A percentile compares a stretch with the other conserved stretches of the same genome.
phyloP scores from a whole-genome alignment of 2,113 vertebrate species.

The Alouatta palliata region DNA sequence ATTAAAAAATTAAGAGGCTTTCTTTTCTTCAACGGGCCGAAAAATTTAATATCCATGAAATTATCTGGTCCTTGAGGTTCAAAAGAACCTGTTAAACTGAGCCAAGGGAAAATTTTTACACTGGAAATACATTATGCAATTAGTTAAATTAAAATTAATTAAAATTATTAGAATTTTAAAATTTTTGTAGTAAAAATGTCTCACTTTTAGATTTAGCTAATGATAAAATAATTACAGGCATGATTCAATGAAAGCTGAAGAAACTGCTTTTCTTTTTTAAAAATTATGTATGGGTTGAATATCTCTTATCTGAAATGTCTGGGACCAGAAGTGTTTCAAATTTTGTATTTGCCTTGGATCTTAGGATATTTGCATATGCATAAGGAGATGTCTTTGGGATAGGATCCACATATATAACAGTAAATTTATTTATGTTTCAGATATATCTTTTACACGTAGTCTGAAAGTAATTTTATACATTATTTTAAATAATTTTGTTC shows the following conservation, averaged over 20 bases:
- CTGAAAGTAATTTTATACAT: background rate
- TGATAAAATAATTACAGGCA: conserved; percentile 13
- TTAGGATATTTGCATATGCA: background rate
- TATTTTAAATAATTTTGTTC: background rate
- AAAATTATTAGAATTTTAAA: background rate
- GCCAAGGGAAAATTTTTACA: background rate
- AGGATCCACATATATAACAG: background rate
- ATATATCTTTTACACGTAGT: background rate
- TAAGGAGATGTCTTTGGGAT: background rate
- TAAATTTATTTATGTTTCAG: background rate
- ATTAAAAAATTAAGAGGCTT: background rate
- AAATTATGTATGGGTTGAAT: background rate
- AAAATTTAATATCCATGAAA: background rate
- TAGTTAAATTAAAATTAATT: conserved; percentile 33
- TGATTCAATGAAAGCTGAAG: conserved; percentile 40
- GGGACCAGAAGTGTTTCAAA: background rate
- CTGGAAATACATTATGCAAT: background rate
- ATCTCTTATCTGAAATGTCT: background rate
- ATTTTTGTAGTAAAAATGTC: background rate
- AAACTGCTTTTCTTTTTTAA: background rate
- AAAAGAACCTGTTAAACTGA: background rate
- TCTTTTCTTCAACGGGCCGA: background rate
- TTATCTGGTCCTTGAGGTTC: background rate
- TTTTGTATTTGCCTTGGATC: background rate
- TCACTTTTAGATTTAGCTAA: conserved; percentile 27